These are phyloP conservation scores for Anastatus disparis DNA, from an alignment of 1,140 invertebrate genomes.

Conservation along the genomic window DNA sequence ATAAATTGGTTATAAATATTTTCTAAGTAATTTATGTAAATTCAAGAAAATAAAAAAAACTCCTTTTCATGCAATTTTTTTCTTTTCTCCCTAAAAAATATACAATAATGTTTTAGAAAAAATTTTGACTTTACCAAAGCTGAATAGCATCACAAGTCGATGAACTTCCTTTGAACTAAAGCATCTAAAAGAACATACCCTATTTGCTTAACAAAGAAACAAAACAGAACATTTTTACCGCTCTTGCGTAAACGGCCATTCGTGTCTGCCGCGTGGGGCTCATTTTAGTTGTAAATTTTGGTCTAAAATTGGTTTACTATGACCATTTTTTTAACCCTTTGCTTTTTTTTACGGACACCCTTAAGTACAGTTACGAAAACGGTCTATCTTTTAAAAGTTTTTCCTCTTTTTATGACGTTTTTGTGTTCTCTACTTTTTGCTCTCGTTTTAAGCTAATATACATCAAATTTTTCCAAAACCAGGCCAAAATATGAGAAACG, in stretches of 20 bases:
- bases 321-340: conserved; percentile 53
- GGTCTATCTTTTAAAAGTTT: no score
- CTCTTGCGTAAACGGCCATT: conserved; percentile 46
- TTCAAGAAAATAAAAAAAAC: no score
- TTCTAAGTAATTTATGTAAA: no score
- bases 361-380: conserved; percentile 52
- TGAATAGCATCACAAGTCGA: conserved; percentile 17
- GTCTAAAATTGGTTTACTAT: conserved; percentile 50
- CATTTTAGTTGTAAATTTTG: conserved; percentile 58
- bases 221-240: conserved; percentile 41
- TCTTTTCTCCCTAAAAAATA: no score
- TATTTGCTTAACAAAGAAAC: conserved; percentile 17
- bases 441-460: no score
- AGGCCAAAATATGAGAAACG: no score
- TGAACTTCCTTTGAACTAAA: conserved; percentile 1
- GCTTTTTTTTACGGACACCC: conserved; percentile 37
- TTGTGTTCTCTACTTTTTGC: neutral
- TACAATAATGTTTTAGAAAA: no score
- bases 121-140: no score
- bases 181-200: neutral
- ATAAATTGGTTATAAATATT: no score
- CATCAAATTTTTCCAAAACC: no score
- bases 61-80: no score
- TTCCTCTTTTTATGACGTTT: conserved; percentile 46
- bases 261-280: no score